Base-by-base conservation (phyloP, 2,888 invertebrate species). In the Cetonia aurata region DNA sequence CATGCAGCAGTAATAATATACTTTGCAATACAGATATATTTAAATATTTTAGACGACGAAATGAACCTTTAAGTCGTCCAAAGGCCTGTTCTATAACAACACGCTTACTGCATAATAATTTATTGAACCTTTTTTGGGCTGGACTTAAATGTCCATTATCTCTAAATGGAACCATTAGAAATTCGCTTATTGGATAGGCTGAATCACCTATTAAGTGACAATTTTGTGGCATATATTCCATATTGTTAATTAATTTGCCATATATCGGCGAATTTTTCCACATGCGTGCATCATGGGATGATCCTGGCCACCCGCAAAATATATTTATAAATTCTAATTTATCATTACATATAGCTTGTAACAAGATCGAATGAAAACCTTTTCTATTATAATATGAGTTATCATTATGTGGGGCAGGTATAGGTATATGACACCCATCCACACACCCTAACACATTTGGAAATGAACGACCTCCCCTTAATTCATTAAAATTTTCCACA, bases 201-300 rank as follows among this genome's bases (percentile, higher is more conserved):
- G 15, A 41, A 42, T 60, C 60, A 8, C 19, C 44, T 17, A 60
- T 6, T 44, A 60, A 46, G 12, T 44, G 25, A 19, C 31, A 60
- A 42, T 60, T 44, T 42, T 41, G 41, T 42, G 13, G 25, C 25
- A 25, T 25, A 25, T 25, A 25, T 25, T 25, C 25, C 25, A 25
- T 3, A 25, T 25, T 25, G 25, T 25, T 25, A 25, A 25, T 17
- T 15, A 52, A 10, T 17, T 42, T 41, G 12, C 13, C 9, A 65
- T 44, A 44, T 31, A 62, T 44, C 10, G 62, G 46, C 13, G 62
- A 62, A 62, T 62, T 62, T 62, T 46, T n/a, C 62, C 62, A 62
- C 25, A 62, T 19, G 37, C 65, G 12, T 10, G 65, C 52, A 66
- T 66, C 52, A 66, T 66, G 50, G n/a, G 52, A 50, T 12, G 65